A percentile compares a stretch with the other conserved stretches of the same genome.
These are phyloP conservation scores for Todus mexicanus DNA, from an alignment of 2,797 vertebrate genomes.

Conservation along the genomic window DNA sequence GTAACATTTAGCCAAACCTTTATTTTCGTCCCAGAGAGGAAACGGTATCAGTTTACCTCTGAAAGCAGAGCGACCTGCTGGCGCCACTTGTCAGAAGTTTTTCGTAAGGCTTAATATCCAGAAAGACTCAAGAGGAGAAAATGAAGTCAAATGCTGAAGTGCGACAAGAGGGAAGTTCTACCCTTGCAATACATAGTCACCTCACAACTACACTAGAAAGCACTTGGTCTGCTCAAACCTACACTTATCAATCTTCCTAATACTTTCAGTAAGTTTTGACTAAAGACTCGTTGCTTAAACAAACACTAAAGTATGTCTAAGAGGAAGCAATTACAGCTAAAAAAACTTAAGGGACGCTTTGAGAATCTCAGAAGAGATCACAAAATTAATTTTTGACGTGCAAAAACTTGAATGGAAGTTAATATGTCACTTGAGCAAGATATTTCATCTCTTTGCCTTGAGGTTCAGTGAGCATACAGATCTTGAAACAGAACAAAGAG, in stretches of 20 bases:
- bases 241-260: not conserved
- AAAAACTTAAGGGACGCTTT: not conserved
- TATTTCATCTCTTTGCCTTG: not conserved
- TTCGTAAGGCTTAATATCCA: not conserved
- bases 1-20: not conserved
- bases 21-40: not conserved
- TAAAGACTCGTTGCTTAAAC: not conserved
- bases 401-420: not conserved
- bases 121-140: not conserved
- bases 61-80: not conserved
- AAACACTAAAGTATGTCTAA: not conserved
- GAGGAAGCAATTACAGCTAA: not conserved
- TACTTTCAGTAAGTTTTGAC: not conserved
- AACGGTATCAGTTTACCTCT: not conserved
- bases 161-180: not conserved
- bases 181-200: not conserved
- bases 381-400: not conserved
- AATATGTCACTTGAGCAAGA: not conserved
- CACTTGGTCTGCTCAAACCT: not conserved
- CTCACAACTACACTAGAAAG: not conserved
- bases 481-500: not conserved
- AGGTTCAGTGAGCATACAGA: not conserved
- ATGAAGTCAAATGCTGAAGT: not conserved
- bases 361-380: not conserved
- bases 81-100: not conserved